phyloP scores from a whole-genome alignment of 2,888 invertebrate species.

The Pegoplata infirma region DNA sequence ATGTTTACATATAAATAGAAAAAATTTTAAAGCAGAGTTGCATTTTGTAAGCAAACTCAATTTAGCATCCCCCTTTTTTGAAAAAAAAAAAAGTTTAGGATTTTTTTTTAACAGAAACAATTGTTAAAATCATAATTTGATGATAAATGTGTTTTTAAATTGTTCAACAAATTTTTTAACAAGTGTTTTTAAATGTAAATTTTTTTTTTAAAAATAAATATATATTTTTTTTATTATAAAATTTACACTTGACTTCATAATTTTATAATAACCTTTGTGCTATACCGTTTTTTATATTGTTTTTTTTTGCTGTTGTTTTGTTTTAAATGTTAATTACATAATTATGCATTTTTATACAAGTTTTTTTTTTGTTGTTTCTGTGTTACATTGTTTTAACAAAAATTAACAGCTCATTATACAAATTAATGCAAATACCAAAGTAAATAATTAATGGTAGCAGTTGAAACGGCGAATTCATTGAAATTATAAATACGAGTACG shows the following conservation, averaged over 20 bases:
- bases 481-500: slow-evolving; percentile 13
- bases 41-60: slow-evolving; percentile 24
- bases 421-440: slow-evolving; percentile 72
- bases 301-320: slow-evolving; percentile 19
- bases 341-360: slow-evolving; percentile 58
- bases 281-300: background rate
- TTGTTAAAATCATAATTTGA: slow-evolving; percentile 19
- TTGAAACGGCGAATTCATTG: background rate
- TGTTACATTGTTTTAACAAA: slow-evolving; percentile 16
- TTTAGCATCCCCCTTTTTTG: background rate
- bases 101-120: background rate
- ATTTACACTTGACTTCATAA: slow-evolving; percentile 57
- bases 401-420: slow-evolving; percentile 67
- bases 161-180: slow-evolving; percentile 42
- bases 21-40: slow-evolving; percentile 24
- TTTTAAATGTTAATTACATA: slow-evolving; percentile 63
- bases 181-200: slow-evolving; percentile 56
- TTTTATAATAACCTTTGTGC: slow-evolving; percentile 53
- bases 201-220: too few relatives aligned
- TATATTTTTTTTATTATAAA: slow-evolving; percentile 42
- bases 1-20: slow-evolving; percentile 19
- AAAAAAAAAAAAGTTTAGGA: background rate
- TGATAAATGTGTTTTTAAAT: slow-evolving; percentile 57
- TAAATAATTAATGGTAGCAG: slow-evolving; percentile 75
- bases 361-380: too few relatives aligned